These are phyloP conservation scores for Condylostylus longicornis DNA, from an alignment of 1,140 invertebrate species.

Conservation along the genomic window DNA sequence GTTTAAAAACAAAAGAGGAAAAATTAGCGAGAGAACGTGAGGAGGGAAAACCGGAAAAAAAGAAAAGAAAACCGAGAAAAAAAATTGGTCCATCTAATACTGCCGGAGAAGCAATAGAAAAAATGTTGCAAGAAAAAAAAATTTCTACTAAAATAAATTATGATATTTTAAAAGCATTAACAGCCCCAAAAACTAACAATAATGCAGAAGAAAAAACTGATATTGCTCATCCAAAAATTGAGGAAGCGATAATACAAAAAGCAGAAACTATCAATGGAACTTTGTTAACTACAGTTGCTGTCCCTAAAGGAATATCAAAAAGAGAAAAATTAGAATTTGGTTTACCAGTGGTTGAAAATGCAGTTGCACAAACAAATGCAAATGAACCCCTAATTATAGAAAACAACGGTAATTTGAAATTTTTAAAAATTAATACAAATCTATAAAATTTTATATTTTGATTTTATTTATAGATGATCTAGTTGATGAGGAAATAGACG, in stretches of 20 bases:
- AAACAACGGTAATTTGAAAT: conserved; percentile 6
- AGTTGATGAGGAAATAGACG: conserved; percentile 19
- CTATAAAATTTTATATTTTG: background rate
- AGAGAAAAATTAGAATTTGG: conserved; percentile 19
- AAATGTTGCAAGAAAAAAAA: conserved; percentile 87
- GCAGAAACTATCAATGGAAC: too few relatives aligned
- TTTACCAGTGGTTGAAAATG: conserved; percentile 14
- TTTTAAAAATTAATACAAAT: background rate
- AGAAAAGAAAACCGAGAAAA: conserved; percentile 47
- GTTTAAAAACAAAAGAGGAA: conserved; percentile 74
- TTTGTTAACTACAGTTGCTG: too few relatives aligned
- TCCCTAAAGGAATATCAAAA: too few relatives aligned
- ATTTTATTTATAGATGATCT: conserved; percentile 12
- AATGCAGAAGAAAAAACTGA: too few relatives aligned
- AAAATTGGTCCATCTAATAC: conserved; percentile 52
- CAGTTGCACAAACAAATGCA: conserved; percentile 6
- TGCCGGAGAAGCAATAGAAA: conserved; percentile 86
- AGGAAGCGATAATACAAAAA: too few relatives aligned
- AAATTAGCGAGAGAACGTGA: conserved; percentile 53
- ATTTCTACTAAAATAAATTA: conserved; percentile 96
- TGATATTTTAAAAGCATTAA: conserved; percentile 71
- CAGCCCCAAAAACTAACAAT: too few relatives aligned
- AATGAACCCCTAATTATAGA: conserved; percentile 12
- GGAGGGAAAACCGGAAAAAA: conserved; percentile 65
- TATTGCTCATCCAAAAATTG: too few relatives aligned